Evolutionary conservation across 2,113 vertebrate species (phyloP).

Genomic region (Thinocorus orbignyianus): DNA sequence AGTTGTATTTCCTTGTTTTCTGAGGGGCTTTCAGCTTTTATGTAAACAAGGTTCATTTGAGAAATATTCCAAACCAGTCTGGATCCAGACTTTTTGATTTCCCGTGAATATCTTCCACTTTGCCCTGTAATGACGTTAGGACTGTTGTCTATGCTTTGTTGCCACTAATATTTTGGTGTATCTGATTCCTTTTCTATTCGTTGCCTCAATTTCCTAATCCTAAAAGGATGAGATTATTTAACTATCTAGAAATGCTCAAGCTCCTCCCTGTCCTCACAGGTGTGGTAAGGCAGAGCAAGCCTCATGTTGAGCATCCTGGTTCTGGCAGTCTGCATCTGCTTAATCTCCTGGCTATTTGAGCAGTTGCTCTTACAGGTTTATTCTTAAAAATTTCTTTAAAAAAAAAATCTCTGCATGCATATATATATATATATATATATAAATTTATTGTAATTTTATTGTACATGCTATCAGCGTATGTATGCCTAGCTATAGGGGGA

Average conservation of each 20-base stretch:
- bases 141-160: not conserved
- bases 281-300: not conserved
- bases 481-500: not conserved
- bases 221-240: not conserved
- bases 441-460: not conserved
- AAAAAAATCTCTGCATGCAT: not conserved
- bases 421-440: not conserved
- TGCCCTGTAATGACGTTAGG: not conserved
- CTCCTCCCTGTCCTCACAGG: not conserved
- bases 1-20: constrained; percentile 4
- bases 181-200: not conserved
- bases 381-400: not conserved
- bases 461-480: not conserved
- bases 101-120: not conserved
- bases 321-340: not conserved
- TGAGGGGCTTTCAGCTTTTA: not conserved
- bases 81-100: not conserved
- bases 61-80: not conserved
- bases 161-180: not conserved
- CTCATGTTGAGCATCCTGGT: not conserved
- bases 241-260: not conserved
- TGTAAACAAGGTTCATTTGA: not conserved
- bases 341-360: not conserved
- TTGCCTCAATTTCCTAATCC: not conserved
- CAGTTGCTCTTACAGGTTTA: not conserved